Evolutionary conservation across 2,888 invertebrate species (phyloP).

Genomic region (Agonopterix alstromeriana): DNA sequence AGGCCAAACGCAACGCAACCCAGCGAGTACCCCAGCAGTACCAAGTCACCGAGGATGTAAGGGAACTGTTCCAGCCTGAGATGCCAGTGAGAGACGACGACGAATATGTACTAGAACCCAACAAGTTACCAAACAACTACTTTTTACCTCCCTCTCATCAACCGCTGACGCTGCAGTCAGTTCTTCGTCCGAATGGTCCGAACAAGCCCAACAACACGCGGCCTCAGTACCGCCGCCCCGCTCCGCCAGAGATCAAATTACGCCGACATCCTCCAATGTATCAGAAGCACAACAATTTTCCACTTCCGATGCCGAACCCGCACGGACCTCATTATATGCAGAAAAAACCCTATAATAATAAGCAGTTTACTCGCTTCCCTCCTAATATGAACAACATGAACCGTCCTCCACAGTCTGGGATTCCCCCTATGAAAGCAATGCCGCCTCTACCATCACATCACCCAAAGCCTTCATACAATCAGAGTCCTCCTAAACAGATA

Average conservation of each 20-base stretch:
- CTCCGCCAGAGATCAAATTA: conserved; percentile 66
- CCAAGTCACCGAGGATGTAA: conserved; percentile 53
- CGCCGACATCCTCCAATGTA: conserved; percentile 43
- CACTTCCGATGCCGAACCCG: conserved; percentile 49
- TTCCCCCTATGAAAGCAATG: conserved; percentile 53
- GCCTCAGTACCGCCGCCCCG: conserved; percentile 57
- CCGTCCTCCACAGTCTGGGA: conserved; percentile 28
- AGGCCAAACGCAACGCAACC: conserved; percentile 36
- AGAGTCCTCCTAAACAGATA: conserved; percentile 24
- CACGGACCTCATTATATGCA: conserved; percentile 20
- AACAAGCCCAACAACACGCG: conserved; percentile 43
- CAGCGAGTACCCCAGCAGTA: conserved; percentile 25
- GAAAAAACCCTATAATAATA: conserved; percentile 8
- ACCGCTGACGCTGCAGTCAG: conserved; percentile 64
- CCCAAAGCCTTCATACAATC: conserved; percentile 27
- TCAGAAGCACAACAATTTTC: conserved; percentile 44
- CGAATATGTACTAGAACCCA: conserved; percentile 50
- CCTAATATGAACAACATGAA: conserved; percentile 30
- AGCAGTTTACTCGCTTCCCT: conserved; percentile 15
- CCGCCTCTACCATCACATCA: conserved; percentile 25
- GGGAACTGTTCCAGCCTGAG: conserved; percentile 46
- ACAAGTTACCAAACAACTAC: conserved; percentile 40
- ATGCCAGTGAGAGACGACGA: conserved; percentile 53
- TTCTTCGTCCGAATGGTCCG: conserved; percentile 43
- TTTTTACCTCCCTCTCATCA: conserved; percentile 54